Conservation (phyloP, 1,140 invertebrate species). For the Zaprionus vittiger region DNA sequence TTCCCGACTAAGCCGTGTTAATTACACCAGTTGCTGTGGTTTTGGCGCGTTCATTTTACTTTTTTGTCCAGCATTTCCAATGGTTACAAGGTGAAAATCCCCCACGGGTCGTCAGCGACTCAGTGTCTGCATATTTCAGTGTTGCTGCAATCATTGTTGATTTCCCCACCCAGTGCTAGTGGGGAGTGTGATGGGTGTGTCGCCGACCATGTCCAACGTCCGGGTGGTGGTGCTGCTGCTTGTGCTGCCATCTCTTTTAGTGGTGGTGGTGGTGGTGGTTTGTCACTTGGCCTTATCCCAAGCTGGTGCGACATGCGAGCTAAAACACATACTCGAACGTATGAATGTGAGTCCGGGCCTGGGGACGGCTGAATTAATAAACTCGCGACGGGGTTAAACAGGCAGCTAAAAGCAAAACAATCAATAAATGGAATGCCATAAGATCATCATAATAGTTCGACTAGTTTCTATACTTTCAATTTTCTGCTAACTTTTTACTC, state of each 20-base stretch:
- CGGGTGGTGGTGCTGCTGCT: slow-evolving; percentile 42
- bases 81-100: slow-evolving; percentile 37
- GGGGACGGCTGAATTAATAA: slow-evolving; percentile 36
- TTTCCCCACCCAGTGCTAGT: background rate
- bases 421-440: slow-evolving; percentile 32
- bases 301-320: slow-evolving; percentile 40
- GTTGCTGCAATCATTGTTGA: slow-evolving; percentile 32
- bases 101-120: background rate
- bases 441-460: background rate
- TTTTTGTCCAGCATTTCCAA: slow-evolving; percentile 5
- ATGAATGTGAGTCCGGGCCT: background rate
- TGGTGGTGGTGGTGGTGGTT: slow-evolving; percentile 45
- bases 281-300: slow-evolving; percentile 41
- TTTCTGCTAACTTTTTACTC: too few species aligned
- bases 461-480: too few species aligned
- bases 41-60: background rate
- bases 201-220: background rate
- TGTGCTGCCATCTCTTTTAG: background rate
- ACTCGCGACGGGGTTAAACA: slow-evolving; percentile 45
- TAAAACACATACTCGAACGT: slow-evolving; percentile 14
- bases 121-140: slow-evolving; percentile 15
- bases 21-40: slow-evolving; percentile 43
- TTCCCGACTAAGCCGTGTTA: slow-evolving; percentile 2
- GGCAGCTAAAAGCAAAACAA: slow-evolving; percentile 28
- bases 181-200: slow-evolving; percentile 34